Evolutionary conservation across 2,113 vertebrate genomes (phyloP), one percentile per base, ranked within the genome.

Genomic region (Phainopepla nitens): DNA sequence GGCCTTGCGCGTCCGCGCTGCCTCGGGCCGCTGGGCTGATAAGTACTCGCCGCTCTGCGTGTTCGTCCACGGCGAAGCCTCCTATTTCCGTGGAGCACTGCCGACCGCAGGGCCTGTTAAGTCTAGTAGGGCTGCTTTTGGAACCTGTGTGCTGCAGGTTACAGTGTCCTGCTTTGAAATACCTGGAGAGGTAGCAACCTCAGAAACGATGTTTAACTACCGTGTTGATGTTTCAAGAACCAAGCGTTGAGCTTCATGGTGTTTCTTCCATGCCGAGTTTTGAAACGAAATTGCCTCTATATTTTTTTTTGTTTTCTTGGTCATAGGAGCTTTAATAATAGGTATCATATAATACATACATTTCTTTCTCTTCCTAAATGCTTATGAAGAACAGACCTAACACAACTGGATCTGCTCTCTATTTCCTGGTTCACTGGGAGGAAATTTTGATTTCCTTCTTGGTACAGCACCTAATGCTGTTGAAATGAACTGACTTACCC

Each of bases 21-120:
- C 42, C 3, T 6, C 3, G 42, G 49, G 3, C 16, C 14, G 0
- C 4, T 1, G 22, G 9, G 39, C 0, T 5, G 39, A 9, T 2
- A 0, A 6, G 31, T 2, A 21, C 18, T 61, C 29, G 1, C 27
- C 35, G 4, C 13, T 23, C 18, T 9, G 62, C 49, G 31, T 6
- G 0, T 2, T 69, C 1, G 14, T 8, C 24, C 36, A 0, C 16
- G 18, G 9, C 31, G 4, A n/a, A 35, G 11, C 19, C n/a, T 27
- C 20, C 2, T 23, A 29, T 50, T 21, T 13, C 15, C 3, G 2
- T 9, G 22, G 21, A 42, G 49, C 44, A 0, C 29, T 11, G 65
- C 42, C 10, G 22, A 2, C 2, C n/a, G 0, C 28, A n/a, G n/a
- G 22, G 13, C 6, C 19, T 11, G 9, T 41, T 54, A 4, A 13